Conservation (phyloP, 2,113 vertebrate genomes). For the Hemichromis elongatus region DNA sequence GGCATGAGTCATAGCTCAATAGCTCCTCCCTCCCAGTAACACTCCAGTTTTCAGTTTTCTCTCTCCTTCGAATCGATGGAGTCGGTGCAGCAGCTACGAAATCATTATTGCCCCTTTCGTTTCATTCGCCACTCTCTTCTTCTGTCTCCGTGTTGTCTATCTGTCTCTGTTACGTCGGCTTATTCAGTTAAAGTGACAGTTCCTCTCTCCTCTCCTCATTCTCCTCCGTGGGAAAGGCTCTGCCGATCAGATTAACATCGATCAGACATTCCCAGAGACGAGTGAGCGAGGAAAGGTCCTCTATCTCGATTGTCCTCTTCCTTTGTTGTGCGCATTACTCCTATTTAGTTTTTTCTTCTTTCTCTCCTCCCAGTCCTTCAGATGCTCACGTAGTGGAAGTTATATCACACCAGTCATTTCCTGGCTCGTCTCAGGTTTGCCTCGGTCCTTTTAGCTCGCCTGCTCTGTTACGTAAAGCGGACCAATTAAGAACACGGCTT, state of each 20-base stretch:
- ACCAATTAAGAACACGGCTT: slow-evolving; percentile 6
- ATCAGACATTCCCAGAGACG: slow-evolving; percentile 17
- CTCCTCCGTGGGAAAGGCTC: background rate
- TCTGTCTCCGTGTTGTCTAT: background rate
- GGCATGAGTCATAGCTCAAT: background rate
- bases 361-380: background rate
- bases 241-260: slow-evolving; percentile 26
- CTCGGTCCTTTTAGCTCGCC: background rate
- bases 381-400: background rate
- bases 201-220: background rate
- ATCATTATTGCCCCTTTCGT: background rate
- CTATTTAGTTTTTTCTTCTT: background rate
- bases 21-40: background rate
- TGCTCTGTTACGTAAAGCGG: slow-evolving; percentile 1
- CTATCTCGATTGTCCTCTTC: background rate
- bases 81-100: background rate
- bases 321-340: background rate
- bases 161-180: slow-evolving; percentile 1
- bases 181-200: slow-evolving; percentile 31
- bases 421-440: background rate
- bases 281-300: slow-evolving; percentile 13
- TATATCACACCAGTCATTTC: background rate
- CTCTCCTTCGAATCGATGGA: background rate
- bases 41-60: background rate
- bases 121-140: background rate